A percentile compares a stretch with the other conserved stretches of the same genome.
phyloP scores from a whole-genome alignment of 1,140 invertebrate species.

The Latrodectus geometricus region DNA sequence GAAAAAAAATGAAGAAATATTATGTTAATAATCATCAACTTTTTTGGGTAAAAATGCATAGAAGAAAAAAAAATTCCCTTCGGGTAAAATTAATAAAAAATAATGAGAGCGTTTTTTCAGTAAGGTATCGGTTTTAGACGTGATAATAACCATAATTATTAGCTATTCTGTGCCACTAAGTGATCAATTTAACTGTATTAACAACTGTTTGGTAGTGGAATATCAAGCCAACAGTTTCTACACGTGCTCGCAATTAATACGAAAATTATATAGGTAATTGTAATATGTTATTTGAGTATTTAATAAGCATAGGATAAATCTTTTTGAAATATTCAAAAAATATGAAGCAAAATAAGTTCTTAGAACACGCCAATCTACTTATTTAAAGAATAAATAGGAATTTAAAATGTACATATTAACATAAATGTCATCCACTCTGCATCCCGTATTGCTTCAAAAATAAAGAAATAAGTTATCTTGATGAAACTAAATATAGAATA shows the following conservation, averaged over 20 bases:
- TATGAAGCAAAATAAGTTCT: no score
- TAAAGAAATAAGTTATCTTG: no score
- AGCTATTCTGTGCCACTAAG: not conserved
- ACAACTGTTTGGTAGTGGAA: constrained; percentile 14
- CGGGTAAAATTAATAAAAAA: not conserved
- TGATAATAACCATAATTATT: constrained; percentile 52
- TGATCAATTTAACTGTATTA: constrained; percentile 20
- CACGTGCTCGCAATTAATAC: constrained; percentile 8
- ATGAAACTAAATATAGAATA: no score
- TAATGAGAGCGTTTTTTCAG: constrained; percentile 9
- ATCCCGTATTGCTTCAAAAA: no score
- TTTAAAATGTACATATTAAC: no score
- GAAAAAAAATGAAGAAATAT: no score
- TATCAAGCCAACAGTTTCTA: not conserved
- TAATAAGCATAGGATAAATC: not conserved
- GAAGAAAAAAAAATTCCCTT: not conserved
- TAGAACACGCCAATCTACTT: no score
- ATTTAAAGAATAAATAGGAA: no score
- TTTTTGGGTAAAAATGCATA: constrained; percentile 2
- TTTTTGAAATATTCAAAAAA: not conserved
- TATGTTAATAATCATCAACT: not conserved
- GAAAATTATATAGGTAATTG: constrained; percentile 7
- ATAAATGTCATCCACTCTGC: no score
- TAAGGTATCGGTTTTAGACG: constrained; percentile 45
- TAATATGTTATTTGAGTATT: not conserved